These are phyloP conservation scores for Incurvaria masculella DNA, from an alignment of 2,888 invertebrate species.

Conservation along the genomic window DNA sequence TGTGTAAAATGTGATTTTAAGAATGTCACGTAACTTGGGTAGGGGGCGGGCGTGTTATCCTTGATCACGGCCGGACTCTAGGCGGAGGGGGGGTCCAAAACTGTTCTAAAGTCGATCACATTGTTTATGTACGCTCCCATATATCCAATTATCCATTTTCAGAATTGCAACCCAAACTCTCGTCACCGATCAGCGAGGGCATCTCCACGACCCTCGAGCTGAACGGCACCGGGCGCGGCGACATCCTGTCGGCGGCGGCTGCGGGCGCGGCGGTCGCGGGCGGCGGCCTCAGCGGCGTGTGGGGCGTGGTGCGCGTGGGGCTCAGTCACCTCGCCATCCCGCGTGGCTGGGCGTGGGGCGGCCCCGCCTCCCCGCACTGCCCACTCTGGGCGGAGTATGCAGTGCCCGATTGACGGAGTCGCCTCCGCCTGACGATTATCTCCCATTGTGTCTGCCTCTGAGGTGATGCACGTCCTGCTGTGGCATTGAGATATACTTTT, in stretches of 20 bases:
- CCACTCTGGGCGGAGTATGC: conserved; percentile 73
- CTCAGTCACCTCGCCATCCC: conserved; percentile 76
- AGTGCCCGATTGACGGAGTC: conserved; percentile 40
- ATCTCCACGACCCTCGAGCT: conserved; percentile 34
- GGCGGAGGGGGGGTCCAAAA: too few relatives aligned
- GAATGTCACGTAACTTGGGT: too few relatives aligned
- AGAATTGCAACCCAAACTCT: conserved; percentile 31
- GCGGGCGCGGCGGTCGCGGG: conserved; percentile 23
- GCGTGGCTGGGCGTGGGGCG: conserved; percentile 82
- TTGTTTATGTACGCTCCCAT: too few relatives aligned
- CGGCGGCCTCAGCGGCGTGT: conserved; percentile 47
- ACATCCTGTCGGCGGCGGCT: conserved; percentile 31
- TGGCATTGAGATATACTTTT: conserved; percentile 18
- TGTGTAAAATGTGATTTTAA: too few relatives aligned
- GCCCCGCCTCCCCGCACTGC: conserved; percentile 69
- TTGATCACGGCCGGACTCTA: too few relatives aligned
- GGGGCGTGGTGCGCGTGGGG: conserved; percentile 66
- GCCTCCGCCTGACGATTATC: conserved; percentile 16
- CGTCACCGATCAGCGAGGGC: conserved; percentile 34
- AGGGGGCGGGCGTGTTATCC: too few relatives aligned
- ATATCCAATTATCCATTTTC: too few relatives aligned
- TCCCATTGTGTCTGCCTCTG: neutral
- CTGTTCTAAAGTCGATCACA: too few relatives aligned
- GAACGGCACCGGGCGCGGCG: conserved; percentile 27
- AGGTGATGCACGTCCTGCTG: conserved; percentile 22